Evolutionary conservation across 2,888 invertebrate genomes (phyloP).

Genomic region (Polia nebulosa): DNA sequence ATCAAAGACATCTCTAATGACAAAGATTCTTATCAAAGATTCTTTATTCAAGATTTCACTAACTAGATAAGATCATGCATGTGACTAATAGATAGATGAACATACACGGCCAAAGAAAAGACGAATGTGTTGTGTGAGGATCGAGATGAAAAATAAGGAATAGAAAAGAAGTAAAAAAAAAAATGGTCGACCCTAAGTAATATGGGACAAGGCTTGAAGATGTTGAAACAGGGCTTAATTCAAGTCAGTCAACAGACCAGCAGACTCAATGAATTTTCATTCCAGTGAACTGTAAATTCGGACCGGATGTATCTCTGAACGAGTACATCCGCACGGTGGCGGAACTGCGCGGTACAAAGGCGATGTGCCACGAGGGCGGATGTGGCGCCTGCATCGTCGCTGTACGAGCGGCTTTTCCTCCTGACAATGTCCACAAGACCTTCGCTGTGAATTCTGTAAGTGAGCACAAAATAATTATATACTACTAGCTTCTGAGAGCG

Average conservation of each 20-base stretch:
- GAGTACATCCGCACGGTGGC: conserved; percentile 90
- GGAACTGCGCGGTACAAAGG: conserved; percentile 92
- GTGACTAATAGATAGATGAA: too few relatives aligned
- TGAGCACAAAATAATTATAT: background rate
- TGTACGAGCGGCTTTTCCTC: conserved; percentile 79
- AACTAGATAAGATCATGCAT: too few relatives aligned
- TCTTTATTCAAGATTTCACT: too few relatives aligned
- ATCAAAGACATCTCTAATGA: too few relatives aligned
- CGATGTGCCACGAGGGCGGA: conserved; percentile 93
- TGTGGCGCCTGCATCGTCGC: conserved; percentile 92
- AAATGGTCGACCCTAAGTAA: background rate
- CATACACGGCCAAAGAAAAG: too few relatives aligned
- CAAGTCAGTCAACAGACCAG: background rate
- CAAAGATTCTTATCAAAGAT: too few relatives aligned
- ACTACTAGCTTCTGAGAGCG: too few relatives aligned
- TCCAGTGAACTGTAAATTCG: conserved; percentile 71
- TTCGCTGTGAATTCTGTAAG: conserved; percentile 92
- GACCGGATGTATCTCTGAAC: conserved; percentile 87
- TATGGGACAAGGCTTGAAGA: background rate
- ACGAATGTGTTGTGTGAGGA: background rate
- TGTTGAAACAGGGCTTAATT: background rate
- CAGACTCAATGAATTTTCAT: background rate
- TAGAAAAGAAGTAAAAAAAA: too few relatives aligned
- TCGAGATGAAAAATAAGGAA: too few relatives aligned
- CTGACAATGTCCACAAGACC: conserved; percentile 72